phyloP scores from a whole-genome alignment of 2,797 vertebrate genomes.

The Phoxinus dragarum region DNA sequence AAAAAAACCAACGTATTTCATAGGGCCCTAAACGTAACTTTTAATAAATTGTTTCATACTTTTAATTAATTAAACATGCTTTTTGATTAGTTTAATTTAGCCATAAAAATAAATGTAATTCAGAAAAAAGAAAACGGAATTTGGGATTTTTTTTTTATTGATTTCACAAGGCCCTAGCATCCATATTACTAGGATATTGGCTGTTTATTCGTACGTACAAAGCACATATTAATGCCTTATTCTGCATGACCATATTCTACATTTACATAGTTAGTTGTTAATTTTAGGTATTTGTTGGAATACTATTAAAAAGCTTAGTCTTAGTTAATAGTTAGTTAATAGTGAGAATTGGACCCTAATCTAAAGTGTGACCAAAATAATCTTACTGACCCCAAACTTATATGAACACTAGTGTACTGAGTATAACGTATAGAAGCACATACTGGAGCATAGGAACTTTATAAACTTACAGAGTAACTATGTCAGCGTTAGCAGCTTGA shows the following conservation, averaged over 20 bases:
- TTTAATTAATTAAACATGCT: too few species aligned
- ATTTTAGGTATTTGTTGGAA: too few species aligned
- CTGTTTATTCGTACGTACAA: background rate
- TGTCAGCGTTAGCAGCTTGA: slow-evolving; percentile 94
- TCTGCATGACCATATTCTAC: background rate
- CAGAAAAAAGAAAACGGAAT: too few species aligned
- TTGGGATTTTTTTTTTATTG: too few species aligned
- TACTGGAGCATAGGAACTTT: background rate
- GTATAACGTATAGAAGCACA: background rate
- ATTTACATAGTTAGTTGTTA: background rate
- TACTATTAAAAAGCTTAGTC: background rate
- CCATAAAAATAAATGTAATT: too few species aligned
- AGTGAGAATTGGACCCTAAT: background rate
- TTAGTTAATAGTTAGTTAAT: background rate
- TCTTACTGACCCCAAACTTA: background rate
- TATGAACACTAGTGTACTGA: background rate
- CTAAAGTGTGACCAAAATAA: background rate
- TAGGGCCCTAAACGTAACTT: too few species aligned
- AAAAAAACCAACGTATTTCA: too few species aligned
- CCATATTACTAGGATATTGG: background rate
- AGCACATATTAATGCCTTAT: background rate
- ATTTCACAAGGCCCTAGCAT: too few species aligned
- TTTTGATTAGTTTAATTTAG: too few species aligned
- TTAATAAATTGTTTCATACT: too few species aligned
- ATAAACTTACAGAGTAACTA: slow-evolving; percentile 90